A percentile compares a stretch with the other conserved stretches of the same genome.
Evolutionary conservation across 2,113 vertebrate genomes (phyloP).

Genomic region (Typhlomys cinereus): DNA sequence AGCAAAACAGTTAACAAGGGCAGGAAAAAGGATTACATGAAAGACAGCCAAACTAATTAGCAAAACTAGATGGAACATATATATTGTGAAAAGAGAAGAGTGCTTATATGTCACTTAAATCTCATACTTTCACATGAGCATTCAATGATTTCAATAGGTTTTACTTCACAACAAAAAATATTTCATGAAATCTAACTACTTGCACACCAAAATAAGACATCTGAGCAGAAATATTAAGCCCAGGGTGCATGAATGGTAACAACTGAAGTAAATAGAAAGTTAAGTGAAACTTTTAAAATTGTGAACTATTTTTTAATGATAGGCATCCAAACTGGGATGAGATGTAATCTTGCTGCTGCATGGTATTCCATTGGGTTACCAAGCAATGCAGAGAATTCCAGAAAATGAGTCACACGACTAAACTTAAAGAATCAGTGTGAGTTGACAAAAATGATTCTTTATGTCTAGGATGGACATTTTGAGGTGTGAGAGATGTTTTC

Average conservation of each 20-base stretch:
- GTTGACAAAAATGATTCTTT: background rate
- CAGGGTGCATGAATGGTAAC: background rate
- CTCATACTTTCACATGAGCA: background rate
- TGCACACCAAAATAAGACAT: background rate
- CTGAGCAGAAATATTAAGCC: constrained; percentile 3
- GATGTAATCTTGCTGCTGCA: background rate
- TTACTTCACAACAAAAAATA: background rate
- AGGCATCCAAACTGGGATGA: background rate
- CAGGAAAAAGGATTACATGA: background rate
- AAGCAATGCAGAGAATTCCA: too few relatives aligned
- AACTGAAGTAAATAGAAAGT: constrained; percentile 10
- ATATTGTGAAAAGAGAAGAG: background rate
- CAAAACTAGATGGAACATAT: background rate
- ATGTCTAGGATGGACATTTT: background rate
- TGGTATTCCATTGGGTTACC: background rate
- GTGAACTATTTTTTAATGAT: background rate
- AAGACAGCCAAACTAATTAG: background rate
- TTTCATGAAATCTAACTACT: constrained; percentile 20
- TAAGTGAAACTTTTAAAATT: background rate
- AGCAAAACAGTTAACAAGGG: background rate
- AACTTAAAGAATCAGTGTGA: background rate
- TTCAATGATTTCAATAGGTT: constrained; percentile 1
- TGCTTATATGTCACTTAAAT: background rate
- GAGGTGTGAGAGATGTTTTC: background rate
- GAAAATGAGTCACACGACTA: too few relatives aligned